phyloP scores from a whole-genome alignment of 2,113 vertebrate genomes.

The Trematomus loennbergii region DNA sequence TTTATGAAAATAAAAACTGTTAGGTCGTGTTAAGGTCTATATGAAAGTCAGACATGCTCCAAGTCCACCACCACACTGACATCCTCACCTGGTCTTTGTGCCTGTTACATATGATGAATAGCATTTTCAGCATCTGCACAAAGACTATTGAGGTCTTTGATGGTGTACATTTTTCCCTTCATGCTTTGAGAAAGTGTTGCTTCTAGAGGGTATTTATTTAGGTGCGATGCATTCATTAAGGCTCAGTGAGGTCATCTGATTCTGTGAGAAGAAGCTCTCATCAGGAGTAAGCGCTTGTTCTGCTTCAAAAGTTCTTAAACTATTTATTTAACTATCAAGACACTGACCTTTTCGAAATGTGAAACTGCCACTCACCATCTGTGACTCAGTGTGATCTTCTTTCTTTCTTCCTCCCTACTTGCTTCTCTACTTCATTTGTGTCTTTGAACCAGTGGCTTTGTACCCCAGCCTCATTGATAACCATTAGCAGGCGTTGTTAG shows the following conservation, averaged over 20 bases:
- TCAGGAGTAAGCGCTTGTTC: constrained; percentile 47
- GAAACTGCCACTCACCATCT: constrained; percentile 11
- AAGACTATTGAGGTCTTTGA: background rate
- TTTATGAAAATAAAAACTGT: no score
- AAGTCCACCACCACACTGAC: background rate
- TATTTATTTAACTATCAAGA: constrained; percentile 51
- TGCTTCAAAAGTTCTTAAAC: constrained; percentile 43
- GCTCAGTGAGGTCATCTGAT: constrained; percentile 47
- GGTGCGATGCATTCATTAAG: constrained; percentile 43
- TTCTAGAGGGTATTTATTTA: constrained; percentile 7
- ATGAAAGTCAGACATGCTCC: no score
- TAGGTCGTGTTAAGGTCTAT: no score
- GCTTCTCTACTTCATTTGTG: background rate
- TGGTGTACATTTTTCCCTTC: background rate
- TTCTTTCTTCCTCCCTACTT: background rate
- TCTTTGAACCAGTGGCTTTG: constrained; percentile 20
- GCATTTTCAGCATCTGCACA: background rate
- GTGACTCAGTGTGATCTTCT: background rate
- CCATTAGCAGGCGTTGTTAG: constrained; percentile 66
- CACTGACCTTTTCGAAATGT: constrained; percentile 59
- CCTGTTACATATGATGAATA: background rate
- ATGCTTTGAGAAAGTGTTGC: background rate
- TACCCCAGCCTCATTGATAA: constrained; percentile 72
- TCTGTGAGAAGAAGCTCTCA: constrained; percentile 35
- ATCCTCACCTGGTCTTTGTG: background rate